Evolutionary conservation across 2,888 invertebrate genomes (phyloP), one percentile per base, ranked within the genome.

Genomic region (Cryptus armator): DNA sequence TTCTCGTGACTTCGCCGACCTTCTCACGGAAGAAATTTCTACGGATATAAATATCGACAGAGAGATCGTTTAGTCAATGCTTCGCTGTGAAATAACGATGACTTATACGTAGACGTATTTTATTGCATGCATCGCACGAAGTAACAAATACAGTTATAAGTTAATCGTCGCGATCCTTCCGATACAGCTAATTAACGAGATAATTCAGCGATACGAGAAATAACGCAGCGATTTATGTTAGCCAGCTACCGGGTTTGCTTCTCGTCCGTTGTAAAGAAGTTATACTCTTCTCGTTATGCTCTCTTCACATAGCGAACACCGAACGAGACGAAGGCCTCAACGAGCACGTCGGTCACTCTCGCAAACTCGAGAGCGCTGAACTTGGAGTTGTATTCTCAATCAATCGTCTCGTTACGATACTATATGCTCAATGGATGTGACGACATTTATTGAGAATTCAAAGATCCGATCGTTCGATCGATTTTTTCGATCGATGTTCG

Each of bases 261-360:
- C 37, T 16, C 29, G 76, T 29, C 53, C 24, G 43, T 16, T 46
- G 29, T 12, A 71, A 46, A 7, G 70, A 48, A 37, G 29, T 48
- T 14, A 37, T 19, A 44, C 10, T 62, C 10, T 43, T 88, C 88
- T 89, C 88, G 91, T 91, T 88, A 92, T 92, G 92, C 92, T 92
- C 92, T 92, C 92, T 92, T 88, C 92, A 89, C 91, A 90, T 83
- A 68, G 64, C 85, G 85, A 81, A 78, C 85, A 71, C 10, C 37
- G 12, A 53, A 43, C 48, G 14, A 24, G 71, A 16, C 19, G 56
- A 53, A 48, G 32, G 19, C 14, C 56, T 24, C 24, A 24, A 24
- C 24, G 29, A 71, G 53, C 32, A 43, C 53, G 46, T 64, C 66
- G 12, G 53, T 53, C 53, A 48, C 32, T 72, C 78, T 59, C 67